Base-by-base conservation (phyloP, 2,888 invertebrate species). In the Brenthis hecate region DNA sequence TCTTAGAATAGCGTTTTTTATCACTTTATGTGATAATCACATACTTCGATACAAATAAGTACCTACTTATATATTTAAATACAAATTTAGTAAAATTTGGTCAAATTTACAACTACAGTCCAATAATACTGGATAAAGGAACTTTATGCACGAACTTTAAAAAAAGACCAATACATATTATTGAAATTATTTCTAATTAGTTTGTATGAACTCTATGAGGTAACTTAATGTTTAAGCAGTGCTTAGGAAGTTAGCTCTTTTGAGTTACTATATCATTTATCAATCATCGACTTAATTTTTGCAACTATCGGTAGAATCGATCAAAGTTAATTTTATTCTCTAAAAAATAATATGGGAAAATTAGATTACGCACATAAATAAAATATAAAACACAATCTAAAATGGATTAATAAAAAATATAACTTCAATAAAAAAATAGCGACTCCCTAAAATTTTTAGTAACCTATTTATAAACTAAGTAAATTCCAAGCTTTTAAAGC, bases 101-200 rank as follows among this genome's bases (percentile, higher is more conserved):
- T 19, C 19, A 19, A 68, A 72, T 55, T 48, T 70, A 75, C 60
- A 71, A 61, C 57, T 67, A 65, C 60, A 3, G 14, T 60, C 66
- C 68, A 47, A 71, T 77, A 83, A 78, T 80, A 80, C 78, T 80
- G 78, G 66, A 68, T 70, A 65, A 74, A 72, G 78, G 75, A 77
- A 81, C 80, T 78, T 72, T 73, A 75, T 55, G 73, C 62, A 74
- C 61, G 72, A 19, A 69, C 51, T 58, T 57, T 61, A 14, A 32
- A 55, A 64, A 47, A 32, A 57, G 11, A 55, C 55, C 28, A n/a
- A 55, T 28, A 28, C 28, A 28, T 4, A 28, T 5, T 28, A 28
- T 28, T 28, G 0, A 28, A 28, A 28, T 4, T 28, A 28, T 28
- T 28, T 28, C 28, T 28, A 28, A 4, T 28, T 23, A 23, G 23